These are phyloP conservation scores for Cataglyphis rosenhaueri DNA, from an alignment of 2,888 invertebrate species.

Conservation along the genomic window DNA sequence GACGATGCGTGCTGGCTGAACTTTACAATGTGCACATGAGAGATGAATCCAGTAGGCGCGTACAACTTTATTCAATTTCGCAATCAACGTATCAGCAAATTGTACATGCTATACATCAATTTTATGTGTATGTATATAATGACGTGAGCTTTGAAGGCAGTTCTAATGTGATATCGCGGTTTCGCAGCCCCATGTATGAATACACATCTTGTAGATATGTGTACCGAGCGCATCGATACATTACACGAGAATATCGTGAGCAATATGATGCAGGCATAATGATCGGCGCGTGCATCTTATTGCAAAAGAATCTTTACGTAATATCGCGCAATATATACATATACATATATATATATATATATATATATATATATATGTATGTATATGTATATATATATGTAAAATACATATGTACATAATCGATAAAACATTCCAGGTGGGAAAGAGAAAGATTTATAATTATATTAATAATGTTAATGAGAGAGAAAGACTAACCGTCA, in stretches of 20 bases:
- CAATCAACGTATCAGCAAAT: constrained; percentile 16
- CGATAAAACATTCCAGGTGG: constrained; percentile 41
- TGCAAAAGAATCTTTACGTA: constrained; percentile 28
- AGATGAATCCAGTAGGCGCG: constrained; percentile 1
- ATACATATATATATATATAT: not conserved
- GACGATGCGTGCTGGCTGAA: constrained; percentile 28
- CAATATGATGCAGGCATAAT: constrained; percentile 53
- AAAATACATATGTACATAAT: not conserved
- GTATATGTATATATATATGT: not conserved
- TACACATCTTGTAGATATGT: constrained; percentile 16
- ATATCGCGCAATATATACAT: constrained; percentile 16
- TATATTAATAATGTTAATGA: constrained; percentile 31
- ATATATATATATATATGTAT: not conserved
- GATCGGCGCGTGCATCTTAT: constrained; percentile 46
- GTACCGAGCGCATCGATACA: constrained; percentile 19
- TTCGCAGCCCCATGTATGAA: not conserved
- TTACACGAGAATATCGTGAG: constrained; percentile 27
- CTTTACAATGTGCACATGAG: constrained; percentile 38
- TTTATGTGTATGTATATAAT: constrained; percentile 14
- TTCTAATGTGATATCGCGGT: constrained; percentile 15
- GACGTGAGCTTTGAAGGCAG: constrained; percentile 32
- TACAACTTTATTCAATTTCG: not conserved
- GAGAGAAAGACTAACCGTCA: constrained; percentile 69
- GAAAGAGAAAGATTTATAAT: constrained; percentile 25
- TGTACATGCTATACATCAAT: constrained; percentile 38